Evolutionary conservation across 2,888 invertebrate species (phyloP).

Genomic region (Gastrophysa polygoni): DNA sequence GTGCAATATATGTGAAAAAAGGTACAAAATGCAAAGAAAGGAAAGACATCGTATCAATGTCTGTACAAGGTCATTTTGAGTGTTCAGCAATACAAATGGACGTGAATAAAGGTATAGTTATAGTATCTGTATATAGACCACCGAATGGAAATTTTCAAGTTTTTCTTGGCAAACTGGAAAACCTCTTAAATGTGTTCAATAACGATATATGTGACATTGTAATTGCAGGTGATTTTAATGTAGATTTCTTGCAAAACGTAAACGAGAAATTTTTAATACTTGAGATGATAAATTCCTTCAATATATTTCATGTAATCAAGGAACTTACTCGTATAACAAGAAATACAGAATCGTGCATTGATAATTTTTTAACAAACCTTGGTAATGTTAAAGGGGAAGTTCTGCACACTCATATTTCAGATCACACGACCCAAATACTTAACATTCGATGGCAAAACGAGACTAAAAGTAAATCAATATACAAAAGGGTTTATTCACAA

Average conservation of each 20-base stretch:
- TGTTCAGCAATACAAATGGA: neutral
- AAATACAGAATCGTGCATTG: neutral
- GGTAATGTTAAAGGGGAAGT: neutral
- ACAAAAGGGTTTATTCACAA: neutral
- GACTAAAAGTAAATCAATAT: neutral
- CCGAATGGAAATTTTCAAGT: too few relatives aligned
- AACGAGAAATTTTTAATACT: too few relatives aligned
- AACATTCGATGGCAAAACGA: slow-evolving; percentile 1
- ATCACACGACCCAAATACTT: slow-evolving; percentile 2
- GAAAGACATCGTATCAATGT: too few relatives aligned
- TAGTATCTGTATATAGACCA: slow-evolving; percentile 3
- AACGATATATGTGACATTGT: too few relatives aligned
- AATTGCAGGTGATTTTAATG: too few relatives aligned
- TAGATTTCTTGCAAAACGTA: too few relatives aligned
- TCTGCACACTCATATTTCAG: too few relatives aligned
- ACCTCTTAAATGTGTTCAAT: too few relatives aligned
- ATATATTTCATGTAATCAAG: neutral
- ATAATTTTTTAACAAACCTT: slow-evolving; percentile 1
- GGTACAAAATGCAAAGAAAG: neutral
- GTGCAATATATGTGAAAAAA: too few relatives aligned
- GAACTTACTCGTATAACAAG: neutral
- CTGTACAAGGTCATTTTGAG: neutral
- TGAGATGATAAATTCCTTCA: neutral
- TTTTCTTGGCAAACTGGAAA: too few relatives aligned
- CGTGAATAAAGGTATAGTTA: neutral